Evolutionary conservation across 2,888 invertebrate genomes (phyloP).

Genomic region (Biston betularia): DNA sequence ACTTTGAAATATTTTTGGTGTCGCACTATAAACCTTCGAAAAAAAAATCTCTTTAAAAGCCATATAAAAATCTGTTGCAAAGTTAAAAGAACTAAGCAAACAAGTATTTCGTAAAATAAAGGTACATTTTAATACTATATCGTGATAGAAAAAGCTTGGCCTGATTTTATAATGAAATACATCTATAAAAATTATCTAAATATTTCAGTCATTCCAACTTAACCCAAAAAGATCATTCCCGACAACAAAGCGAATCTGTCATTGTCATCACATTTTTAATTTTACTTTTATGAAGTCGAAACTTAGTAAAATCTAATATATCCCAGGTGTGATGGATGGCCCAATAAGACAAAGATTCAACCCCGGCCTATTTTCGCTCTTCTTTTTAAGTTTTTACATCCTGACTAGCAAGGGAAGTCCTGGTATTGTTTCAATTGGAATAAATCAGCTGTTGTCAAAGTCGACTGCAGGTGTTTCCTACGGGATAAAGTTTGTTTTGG

Average conservation of each 20-base stretch:
- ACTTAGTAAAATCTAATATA: conserved; percentile 32
- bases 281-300: conserved; percentile 37
- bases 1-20: too few relatives aligned
- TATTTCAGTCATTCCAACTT: background rate
- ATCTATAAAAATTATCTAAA: too few relatives aligned
- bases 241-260: conserved; percentile 19
- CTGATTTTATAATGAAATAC: background rate
- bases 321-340: conserved; percentile 62
- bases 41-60: too few relatives aligned
- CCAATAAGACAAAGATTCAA: conserved; percentile 59
- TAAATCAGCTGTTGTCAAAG: conserved; percentile 78
- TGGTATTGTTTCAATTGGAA: conserved; percentile 69
- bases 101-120: too few relatives aligned
- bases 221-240: background rate
- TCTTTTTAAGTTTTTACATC: conserved; percentile 60
- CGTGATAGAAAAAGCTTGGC: background rate
- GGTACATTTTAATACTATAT: too few relatives aligned
- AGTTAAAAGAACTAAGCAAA: too few relatives aligned
- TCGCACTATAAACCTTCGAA: too few relatives aligned
- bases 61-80: too few relatives aligned
- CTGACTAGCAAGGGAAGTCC: conserved; percentile 43
- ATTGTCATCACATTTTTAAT: conserved; percentile 32
- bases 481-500: conserved; percentile 22
- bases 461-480: conserved; percentile 47
- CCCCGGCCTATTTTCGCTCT: conserved; percentile 55